Conservation (phyloP, 1,140 invertebrate species). For the Cotesia vestalis region DNA sequence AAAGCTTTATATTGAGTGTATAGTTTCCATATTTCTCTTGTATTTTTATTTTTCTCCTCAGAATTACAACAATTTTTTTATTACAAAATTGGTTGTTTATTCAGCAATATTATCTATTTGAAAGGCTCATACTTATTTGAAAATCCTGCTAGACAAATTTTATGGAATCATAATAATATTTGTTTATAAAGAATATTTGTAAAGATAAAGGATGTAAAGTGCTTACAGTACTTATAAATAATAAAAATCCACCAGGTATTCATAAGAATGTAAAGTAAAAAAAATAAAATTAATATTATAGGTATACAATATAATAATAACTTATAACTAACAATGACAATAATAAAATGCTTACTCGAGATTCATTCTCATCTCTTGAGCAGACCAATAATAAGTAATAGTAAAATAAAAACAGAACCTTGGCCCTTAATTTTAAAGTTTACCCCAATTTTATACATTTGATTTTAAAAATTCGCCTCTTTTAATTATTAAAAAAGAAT, state of each 20-base stretch:
- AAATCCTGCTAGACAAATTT: slow-evolving; percentile 13
- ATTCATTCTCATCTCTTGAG: no score
- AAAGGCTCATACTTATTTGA: slow-evolving; percentile 29
- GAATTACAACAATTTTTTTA: no score
- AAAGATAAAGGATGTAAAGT: neutral
- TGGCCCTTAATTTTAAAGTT: no score
- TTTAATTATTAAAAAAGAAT: no score
- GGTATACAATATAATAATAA: neutral
- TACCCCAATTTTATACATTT: no score
- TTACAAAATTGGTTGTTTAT: slow-evolving; percentile 36
- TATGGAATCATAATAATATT: slow-evolving; percentile 12
- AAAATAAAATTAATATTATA: neutral
- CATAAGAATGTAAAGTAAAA: neutral
- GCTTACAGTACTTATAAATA: slow-evolving; percentile 8
- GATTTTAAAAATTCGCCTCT: no score
- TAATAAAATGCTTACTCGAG: neutral
- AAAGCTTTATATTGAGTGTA: no score
- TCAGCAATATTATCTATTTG: slow-evolving; percentile 29
- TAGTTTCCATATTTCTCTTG: no score
- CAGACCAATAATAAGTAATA: no score
- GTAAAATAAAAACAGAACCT: no score
- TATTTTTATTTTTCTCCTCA: no score
- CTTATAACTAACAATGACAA: slow-evolving; percentile 1
- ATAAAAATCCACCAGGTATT: neutral
- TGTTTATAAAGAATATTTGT: slow-evolving; percentile 15